Evolutionary conservation across 2,888 invertebrate species (phyloP).

Genomic region (Eupsilia transversa): DNA sequence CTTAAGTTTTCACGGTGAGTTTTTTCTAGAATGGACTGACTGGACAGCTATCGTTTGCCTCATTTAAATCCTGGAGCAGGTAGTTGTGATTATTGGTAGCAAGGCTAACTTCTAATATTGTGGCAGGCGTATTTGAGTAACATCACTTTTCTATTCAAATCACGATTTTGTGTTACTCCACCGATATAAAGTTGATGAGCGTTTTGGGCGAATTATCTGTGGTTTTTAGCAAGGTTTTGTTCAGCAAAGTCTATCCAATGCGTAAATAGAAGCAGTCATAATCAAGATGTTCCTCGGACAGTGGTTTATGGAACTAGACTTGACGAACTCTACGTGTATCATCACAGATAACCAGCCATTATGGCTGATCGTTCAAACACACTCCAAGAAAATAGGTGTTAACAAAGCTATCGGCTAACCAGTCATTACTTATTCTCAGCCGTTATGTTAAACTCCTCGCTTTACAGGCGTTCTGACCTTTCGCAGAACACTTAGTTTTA

Average conservation of each 20-base stretch:
- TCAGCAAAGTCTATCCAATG: neutral
- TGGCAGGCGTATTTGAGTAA: neutral
- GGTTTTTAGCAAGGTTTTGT: neutral
- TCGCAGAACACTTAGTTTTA: slow-evolving; percentile 43
- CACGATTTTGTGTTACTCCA: neutral
- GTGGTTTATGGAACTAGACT: neutral
- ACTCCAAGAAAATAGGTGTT: slow-evolving; percentile 22
- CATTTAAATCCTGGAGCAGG: neutral
- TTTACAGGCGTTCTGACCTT: slow-evolving; percentile 39
- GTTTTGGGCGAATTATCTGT: neutral
- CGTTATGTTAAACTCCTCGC: slow-evolving; percentile 39
- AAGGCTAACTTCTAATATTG: neutral
- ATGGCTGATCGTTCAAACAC: neutral
- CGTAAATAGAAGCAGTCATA: neutral
- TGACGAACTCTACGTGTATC: neutral
- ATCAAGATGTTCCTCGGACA: neutral
- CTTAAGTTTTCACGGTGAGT: too few relatives aligned
- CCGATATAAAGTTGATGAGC: neutral
- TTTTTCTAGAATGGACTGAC: too few relatives aligned
- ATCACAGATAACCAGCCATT: neutral
- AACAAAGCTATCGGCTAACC: slow-evolving; percentile 44
- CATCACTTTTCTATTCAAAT: neutral
- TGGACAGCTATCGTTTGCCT: neutral
- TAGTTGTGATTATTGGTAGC: neutral
- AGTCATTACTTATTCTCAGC: slow-evolving; percentile 39